Evolutionary conservation across 2,113 vertebrate genomes (phyloP).

Genomic region (Chlorocebus sabaeus): DNA sequence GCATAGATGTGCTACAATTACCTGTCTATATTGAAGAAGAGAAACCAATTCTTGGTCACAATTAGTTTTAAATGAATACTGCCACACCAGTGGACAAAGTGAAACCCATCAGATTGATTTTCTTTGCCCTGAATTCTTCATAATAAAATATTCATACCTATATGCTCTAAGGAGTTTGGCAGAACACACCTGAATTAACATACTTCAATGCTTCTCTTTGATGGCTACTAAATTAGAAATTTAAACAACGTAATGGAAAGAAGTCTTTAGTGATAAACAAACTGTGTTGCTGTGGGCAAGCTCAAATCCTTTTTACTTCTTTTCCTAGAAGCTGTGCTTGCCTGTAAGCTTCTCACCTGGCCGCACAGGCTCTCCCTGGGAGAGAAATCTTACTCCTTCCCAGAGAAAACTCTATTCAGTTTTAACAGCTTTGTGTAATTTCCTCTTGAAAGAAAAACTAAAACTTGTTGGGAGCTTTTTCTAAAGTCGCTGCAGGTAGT

Average conservation of each 20-base stretch:
- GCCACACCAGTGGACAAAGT: constrained; percentile 5
- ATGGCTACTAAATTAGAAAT: constrained; percentile 76
- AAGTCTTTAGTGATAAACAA: constrained; percentile 72
- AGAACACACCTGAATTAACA: constrained; percentile 75
- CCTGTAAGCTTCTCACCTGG: constrained; percentile 74
- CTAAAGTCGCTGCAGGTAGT: constrained; percentile 58
- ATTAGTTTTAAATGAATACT: constrained; percentile 38
- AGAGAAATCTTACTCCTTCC: constrained; percentile 65
- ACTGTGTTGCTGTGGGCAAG: constrained; percentile 48
- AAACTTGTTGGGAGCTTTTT: constrained; percentile 76
- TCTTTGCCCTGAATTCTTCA: constrained; percentile 60
- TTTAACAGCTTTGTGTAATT: constrained; percentile 79
- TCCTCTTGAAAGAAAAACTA: constrained; percentile 74
- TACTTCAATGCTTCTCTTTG: constrained; percentile 69
- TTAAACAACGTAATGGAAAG: constrained; percentile 72
- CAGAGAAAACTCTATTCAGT: constrained; percentile 32
- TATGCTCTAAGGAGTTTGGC: constrained; percentile 63
- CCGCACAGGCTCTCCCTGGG: constrained; percentile 42
- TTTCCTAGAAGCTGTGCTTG: constrained; percentile 62
- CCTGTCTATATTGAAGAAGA: neutral
- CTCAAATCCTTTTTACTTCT: neutral
- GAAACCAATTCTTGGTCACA: constrained; percentile 13
- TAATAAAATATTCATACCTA: constrained; percentile 72
- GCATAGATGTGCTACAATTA: neutral
- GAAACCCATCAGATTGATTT: constrained; percentile 52